A percentile compares a stretch with the other conserved stretches of the same genome.
Evolutionary conservation across 2,888 invertebrate species (phyloP).

Genomic region (Drosophila lacicola): DNA sequence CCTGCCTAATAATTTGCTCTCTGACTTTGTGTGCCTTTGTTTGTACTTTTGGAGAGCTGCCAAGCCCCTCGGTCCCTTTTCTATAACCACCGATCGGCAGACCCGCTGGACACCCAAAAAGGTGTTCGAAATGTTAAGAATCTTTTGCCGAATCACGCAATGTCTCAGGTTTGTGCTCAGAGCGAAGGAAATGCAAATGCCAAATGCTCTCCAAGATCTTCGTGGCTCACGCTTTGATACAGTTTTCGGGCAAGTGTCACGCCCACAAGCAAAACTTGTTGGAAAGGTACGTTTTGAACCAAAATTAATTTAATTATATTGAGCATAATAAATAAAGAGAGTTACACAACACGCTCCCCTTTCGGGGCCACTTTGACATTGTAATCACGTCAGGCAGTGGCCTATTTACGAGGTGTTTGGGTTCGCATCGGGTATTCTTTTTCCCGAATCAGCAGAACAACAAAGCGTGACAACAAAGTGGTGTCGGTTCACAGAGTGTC

Average conservation of each 20-base stretch:
- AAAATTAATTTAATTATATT: constrained; percentile 76
- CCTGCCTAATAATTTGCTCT: constrained; percentile 72
- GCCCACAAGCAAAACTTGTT: constrained; percentile 36
- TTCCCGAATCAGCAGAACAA: constrained; percentile 25
- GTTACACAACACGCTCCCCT: constrained; percentile 51
- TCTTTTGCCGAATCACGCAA: constrained; percentile 73
- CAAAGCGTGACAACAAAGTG: constrained; percentile 56
- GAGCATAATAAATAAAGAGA: constrained; percentile 68
- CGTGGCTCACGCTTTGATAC: constrained; percentile 70
- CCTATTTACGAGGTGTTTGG: constrained; percentile 61
- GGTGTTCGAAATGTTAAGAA: constrained; percentile 76
- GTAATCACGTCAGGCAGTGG: constrained; percentile 71
- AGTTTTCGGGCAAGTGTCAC: constrained; percentile 55
- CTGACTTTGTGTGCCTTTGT: constrained; percentile 73
- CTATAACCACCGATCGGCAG: constrained; percentile 16
- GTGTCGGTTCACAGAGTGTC: constrained; percentile 15
- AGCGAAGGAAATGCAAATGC: constrained; percentile 58
- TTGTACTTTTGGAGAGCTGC: constrained; percentile 56
- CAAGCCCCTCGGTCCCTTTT: constrained; percentile 13
- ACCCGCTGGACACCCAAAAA: constrained; percentile 71
- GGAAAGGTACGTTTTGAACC: constrained; percentile 24
- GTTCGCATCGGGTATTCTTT: constrained; percentile 16
- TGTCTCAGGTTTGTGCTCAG: constrained; percentile 32
- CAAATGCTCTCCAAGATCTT: constrained; percentile 58
- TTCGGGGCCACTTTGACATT: constrained; percentile 61